phyloP scores from a whole-genome alignment of 2,888 invertebrate genomes.

The Habroteleia sp. region DNA sequence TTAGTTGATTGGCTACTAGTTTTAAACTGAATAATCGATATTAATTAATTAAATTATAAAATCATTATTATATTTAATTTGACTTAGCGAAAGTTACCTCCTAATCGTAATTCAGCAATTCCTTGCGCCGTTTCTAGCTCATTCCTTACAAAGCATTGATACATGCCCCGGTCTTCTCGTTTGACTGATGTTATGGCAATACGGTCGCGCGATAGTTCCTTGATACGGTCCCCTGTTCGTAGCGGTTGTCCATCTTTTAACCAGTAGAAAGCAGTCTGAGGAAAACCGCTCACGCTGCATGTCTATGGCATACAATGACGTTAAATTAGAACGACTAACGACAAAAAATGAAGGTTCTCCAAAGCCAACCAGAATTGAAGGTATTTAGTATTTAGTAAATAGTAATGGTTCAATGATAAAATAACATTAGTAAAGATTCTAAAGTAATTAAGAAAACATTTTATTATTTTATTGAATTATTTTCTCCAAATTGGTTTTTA shows the following conservation, averaged over 20 bases:
- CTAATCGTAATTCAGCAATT: constrained; percentile 80
- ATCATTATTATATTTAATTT: background rate
- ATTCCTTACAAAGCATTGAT: constrained; percentile 81
- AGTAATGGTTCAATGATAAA: too few species aligned
- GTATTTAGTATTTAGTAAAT: too few species aligned
- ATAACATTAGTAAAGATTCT: too few species aligned
- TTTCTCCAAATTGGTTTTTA: too few species aligned
- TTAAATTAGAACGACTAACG: constrained; percentile 31
- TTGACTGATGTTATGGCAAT: constrained; percentile 81
- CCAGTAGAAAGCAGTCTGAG: constrained; percentile 79
- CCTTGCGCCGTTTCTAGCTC: constrained; percentile 81
- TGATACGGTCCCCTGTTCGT: constrained; percentile 78
- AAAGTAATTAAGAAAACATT: too few species aligned
- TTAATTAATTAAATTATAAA: background rate
- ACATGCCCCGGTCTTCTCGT: constrained; percentile 81
- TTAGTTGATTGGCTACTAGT: too few species aligned
- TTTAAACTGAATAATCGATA: too few species aligned
- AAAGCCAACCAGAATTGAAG: too few species aligned
- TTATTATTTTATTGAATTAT: too few species aligned
- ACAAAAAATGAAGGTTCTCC: too few species aligned
- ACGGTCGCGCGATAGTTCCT: constrained; percentile 81
- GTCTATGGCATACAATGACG: constrained; percentile 75
- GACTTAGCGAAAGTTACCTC: constrained; percentile 79
- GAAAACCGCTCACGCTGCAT: constrained; percentile 79
- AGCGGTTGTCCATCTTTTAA: constrained; percentile 81